These are phyloP conservation scores for Phainopepla nitens DNA, from an alignment of 2,113 vertebrate species.

Conservation along the genomic window DNA sequence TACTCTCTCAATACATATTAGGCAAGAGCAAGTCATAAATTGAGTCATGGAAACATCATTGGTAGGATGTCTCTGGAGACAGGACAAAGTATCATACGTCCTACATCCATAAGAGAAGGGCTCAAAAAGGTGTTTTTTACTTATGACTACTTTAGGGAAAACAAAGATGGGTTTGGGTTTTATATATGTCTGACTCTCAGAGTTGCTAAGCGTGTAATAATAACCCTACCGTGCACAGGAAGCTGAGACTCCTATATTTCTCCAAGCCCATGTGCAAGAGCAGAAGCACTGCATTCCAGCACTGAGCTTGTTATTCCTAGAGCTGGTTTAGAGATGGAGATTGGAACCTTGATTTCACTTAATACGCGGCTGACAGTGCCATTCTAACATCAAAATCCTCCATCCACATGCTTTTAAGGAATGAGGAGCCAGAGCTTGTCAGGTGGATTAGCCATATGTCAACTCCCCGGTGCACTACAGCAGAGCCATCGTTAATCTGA, in stretches of 20 bases:
- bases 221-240: neutral
- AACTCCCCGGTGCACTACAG: neutral
- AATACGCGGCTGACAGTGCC: neutral
- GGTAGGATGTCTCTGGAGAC: neutral
- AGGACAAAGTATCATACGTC: neutral
- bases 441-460: slow-evolving; percentile 23
- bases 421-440: neutral
- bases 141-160: neutral
- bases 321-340: neutral
- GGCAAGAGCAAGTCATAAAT: neutral
- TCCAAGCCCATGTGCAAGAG: neutral
- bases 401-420: neutral
- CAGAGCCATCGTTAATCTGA: slow-evolving; percentile 60
- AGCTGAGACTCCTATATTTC: neutral
- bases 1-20: neutral
- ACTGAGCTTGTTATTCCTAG: neutral
- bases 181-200: neutral
- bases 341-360: neutral
- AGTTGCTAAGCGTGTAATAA: neutral
- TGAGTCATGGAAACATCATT: neutral
- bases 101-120: neutral
- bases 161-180: neutral
- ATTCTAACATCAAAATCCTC: neutral
- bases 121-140: neutral
- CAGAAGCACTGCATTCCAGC: neutral